A percentile compares a stretch with the other conserved stretches of the same genome.
Evolutionary conservation across 1,140 invertebrate genomes (phyloP).

Genomic region (Steinernema khuongi): DNA sequence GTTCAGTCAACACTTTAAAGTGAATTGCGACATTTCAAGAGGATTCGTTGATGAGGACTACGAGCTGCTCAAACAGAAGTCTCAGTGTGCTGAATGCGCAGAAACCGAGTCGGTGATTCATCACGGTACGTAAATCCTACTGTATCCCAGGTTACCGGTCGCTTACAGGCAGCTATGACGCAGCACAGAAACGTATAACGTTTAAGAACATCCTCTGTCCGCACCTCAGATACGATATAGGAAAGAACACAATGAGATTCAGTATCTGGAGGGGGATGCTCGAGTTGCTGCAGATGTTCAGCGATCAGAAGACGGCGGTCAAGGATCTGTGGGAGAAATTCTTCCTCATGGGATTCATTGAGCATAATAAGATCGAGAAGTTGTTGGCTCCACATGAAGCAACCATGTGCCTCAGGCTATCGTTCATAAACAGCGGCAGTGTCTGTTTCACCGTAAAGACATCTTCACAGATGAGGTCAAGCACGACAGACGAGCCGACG

Average conservation of each 20-base stretch:
- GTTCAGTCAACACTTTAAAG: constrained; percentile 49
- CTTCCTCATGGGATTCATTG: constrained; percentile 31
- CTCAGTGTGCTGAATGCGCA: constrained; percentile 51
- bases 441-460: constrained; percentile 28
- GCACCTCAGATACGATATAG: constrained; percentile 27
- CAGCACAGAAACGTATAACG: constrained; percentile 31
- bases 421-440: constrained; percentile 25
- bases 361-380: constrained; percentile 22
- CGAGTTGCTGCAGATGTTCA: constrained; percentile 33
- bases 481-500: not conserved
- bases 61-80: constrained; percentile 45
- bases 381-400: constrained; percentile 22
- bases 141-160: not conserved
- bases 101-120: constrained; percentile 3
- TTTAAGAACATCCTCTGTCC: constrained; percentile 52
- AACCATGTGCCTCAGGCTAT: constrained; percentile 26
- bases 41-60: constrained; percentile 49
- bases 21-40: constrained; percentile 54
- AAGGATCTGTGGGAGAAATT: constrained; percentile 30
- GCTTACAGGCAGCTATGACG: constrained; percentile 4
- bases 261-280: constrained; percentile 35
- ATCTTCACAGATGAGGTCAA: constrained; percentile 7
- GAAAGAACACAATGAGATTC: constrained; percentile 26
- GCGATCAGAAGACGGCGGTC: constrained; percentile 28
- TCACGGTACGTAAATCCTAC: not conserved